These are phyloP conservation scores for Aythya baeri DNA, from an alignment of 2,113 vertebrate genomes.

Conservation along the genomic window DNA sequence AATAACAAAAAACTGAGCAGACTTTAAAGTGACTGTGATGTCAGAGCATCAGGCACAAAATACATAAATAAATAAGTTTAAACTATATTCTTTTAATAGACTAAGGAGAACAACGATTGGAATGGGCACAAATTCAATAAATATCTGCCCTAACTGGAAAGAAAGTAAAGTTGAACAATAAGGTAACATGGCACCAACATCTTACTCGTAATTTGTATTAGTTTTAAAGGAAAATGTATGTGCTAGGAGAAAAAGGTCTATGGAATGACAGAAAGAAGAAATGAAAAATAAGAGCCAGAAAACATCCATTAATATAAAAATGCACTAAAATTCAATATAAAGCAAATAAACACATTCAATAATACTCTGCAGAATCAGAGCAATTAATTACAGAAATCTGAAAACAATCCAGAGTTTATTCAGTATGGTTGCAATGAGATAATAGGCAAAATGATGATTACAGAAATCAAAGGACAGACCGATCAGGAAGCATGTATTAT, in stretches of 20 bases:
- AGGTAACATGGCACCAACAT: neutral
- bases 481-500: neutral
- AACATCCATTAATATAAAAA: neutral
- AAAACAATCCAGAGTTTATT: neutral
- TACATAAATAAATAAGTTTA: neutral
- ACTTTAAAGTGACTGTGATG: neutral
- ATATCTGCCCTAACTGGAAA: neutral
- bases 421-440: neutral
- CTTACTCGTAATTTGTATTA: neutral
- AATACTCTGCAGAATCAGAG: neutral
- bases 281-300: neutral
- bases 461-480: neutral
- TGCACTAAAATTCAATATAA: neutral
- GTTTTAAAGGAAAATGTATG: neutral
- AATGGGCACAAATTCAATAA: neutral
- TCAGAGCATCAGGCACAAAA: neutral
- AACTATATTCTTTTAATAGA: neutral
- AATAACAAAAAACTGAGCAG: neutral
- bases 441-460: neutral
- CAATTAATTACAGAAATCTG: neutral
- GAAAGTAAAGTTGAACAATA: neutral
- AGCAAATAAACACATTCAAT: neutral
- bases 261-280: neutral
- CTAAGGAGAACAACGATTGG: neutral
- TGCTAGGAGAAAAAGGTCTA: neutral